Evolutionary conservation across 2,797 vertebrate species (phyloP), one percentile per base, ranked within the genome.

Genomic region (Sebastes nivosus): DNA sequence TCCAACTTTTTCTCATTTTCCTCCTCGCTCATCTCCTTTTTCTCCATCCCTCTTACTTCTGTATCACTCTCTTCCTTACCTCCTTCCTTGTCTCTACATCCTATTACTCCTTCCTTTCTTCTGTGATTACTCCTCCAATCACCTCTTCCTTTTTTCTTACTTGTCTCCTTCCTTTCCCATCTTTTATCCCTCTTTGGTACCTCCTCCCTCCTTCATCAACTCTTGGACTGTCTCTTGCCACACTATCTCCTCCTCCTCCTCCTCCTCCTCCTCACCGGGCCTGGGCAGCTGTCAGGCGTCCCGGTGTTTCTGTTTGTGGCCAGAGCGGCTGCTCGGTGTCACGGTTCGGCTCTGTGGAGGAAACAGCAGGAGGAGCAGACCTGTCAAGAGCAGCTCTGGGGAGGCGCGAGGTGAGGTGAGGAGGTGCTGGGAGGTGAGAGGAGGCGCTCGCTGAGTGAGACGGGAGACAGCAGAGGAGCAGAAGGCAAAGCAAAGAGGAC

Each of bases 301-400:
- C 36, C 4, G 38, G 54, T 69, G 71, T 86, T 84, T 78, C 61
- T 81, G 71, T 86, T 84, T 78, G 58, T 81, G 88, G 85, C 73
- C 60, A 2, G 34, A 69, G 54, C 10, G 20, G 42, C 57, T 1
- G 22, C 61, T 73, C 3, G 9, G 71, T 79, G 63, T 76, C 75
- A 68, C 16, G 60, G 75, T 85, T 78, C 77, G 66, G 63, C 70
- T 82, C 70, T 65, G 71, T 1, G 1, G 58, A 61, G 77, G 60
- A 71, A 68, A 13, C 73, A 16, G 66, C 77, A 42, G 74, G 82
- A 83, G 77, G 76, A 76, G 67, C 52, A n/a, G 65, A 71, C 25
- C 81, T 86, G 83, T 79, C 83, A 81, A 27, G 68, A 67, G 8
- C 77, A 67, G 55, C 68, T 79, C 67, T 10, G 77, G 81, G 85